Conservation (phyloP, 2,888 invertebrate genomes). For the Oxyteleia sp. region DNA sequence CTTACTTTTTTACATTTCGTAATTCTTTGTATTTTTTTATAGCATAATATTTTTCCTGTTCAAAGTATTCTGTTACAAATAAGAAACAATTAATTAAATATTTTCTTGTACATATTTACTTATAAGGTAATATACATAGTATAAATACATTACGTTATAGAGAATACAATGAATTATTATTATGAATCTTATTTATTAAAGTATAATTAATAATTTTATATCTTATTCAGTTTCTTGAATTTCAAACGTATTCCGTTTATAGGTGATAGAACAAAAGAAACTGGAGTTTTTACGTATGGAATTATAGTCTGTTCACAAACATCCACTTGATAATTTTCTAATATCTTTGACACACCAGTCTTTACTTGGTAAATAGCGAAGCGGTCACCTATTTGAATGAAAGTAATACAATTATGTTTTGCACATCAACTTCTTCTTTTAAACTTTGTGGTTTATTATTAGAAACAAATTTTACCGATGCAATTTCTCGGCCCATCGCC, state of each 20-base stretch:
- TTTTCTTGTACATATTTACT: too few species aligned
- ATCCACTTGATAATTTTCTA: slow-evolving; percentile 80
- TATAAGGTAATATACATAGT: too few species aligned
- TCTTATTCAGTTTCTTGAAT: slow-evolving; percentile 71
- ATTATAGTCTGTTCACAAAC: slow-evolving; percentile 79
- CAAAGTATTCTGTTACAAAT: too few species aligned
- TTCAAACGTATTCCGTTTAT: slow-evolving; percentile 79
- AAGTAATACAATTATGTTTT: slow-evolving; percentile 2
- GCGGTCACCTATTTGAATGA: slow-evolving; percentile 73
- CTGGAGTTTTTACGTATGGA: slow-evolving; percentile 75
- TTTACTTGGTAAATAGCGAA: slow-evolving; percentile 82
- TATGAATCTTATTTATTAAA: too few species aligned
- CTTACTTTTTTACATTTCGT: too few species aligned
- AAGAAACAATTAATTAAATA: too few species aligned
- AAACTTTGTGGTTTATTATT: slow-evolving; percentile 73
- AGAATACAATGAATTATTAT: too few species aligned
- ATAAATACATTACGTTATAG: too few species aligned
- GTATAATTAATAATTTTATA: too few species aligned
- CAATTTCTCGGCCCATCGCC: slow-evolving; percentile 76
- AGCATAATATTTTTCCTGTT: too few species aligned
- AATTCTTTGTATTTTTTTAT: too few species aligned
- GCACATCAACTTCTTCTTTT: not conserved
- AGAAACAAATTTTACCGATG: slow-evolving; percentile 71
- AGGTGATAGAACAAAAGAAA: slow-evolving; percentile 73
- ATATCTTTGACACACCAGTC: slow-evolving; percentile 80